Conservation (phyloP, 2,888 invertebrate species). For the Maniola hyperantus region DNA sequence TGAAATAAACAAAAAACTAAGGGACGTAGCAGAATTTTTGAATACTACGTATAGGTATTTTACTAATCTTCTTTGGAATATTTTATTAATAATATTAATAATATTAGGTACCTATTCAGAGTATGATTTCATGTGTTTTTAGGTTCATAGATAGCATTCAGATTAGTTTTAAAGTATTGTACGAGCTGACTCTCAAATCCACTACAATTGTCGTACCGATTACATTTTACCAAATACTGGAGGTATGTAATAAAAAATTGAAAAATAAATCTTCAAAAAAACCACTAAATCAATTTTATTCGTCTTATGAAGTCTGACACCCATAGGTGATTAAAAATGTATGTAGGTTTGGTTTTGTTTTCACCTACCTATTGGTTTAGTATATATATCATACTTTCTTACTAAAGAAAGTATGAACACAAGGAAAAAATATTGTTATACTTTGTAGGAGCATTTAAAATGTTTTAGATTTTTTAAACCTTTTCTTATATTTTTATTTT, state of each 20-base stretch:
- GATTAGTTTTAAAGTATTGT: conserved; percentile 39
- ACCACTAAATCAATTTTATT: too few relatives aligned
- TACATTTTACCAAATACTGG: conserved; percentile 46
- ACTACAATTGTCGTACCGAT: conserved; percentile 48
- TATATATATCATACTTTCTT: too few relatives aligned
- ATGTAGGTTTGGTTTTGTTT: too few relatives aligned
- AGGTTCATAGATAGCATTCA: conserved; percentile 50
- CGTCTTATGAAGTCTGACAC: too few relatives aligned
- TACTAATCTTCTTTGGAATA: not conserved
- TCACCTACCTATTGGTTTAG: too few relatives aligned
- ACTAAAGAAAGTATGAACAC: too few relatives aligned
- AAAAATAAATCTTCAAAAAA: not conserved
- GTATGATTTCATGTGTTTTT: conserved; percentile 12
- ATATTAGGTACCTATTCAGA: not conserved
- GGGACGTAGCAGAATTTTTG: conserved; percentile 44
- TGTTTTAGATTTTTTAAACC: too few relatives aligned
- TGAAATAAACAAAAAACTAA: conserved; percentile 44
- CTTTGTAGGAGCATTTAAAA: too few relatives aligned
- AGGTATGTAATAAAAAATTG: conserved; percentile 41
- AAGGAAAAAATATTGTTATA: too few relatives aligned
- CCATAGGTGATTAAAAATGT: too few relatives aligned
- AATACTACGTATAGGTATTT: conserved; percentile 49
- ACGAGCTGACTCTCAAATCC: conserved; percentile 43
- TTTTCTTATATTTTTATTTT: too few relatives aligned
- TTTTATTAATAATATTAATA: too few relatives aligned